Evolutionary conservation across 2,797 vertebrate species (phyloP).

Genomic region (Alosa sapidissima): DNA sequence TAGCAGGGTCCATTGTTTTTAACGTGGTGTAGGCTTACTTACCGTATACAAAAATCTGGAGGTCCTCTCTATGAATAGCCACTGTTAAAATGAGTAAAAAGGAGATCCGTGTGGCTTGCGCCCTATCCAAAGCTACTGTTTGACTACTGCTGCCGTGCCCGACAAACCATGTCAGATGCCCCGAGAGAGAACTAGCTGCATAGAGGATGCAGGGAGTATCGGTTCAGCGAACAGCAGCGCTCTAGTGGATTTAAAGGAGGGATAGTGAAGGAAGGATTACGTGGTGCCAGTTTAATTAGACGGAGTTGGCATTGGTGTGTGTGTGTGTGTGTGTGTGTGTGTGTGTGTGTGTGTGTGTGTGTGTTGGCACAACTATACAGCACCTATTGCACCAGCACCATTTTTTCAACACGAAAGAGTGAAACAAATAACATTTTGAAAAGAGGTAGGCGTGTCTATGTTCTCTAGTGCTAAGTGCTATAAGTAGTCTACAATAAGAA

Average conservation of each 20-base stretch:
- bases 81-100: conserved; percentile 26
- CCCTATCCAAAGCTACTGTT: conserved; percentile 53
- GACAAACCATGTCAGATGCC: conserved; percentile 65
- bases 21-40: conserved; percentile 26
- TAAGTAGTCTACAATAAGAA: too few species aligned
- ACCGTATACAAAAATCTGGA: conserved; percentile 45
- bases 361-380: not conserved
- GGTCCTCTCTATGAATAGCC: conserved; percentile 31
- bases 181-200: conserved; percentile 50
- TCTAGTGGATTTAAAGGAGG: conserved; percentile 71
- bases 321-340: not conserved
- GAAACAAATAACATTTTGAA: too few species aligned
- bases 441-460: too few species aligned
- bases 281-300: conserved; percentile 75
- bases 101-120: conserved; percentile 34
- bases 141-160: conserved; percentile 61
- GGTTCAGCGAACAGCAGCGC: conserved; percentile 49
- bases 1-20: not conserved
- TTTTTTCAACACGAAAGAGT: too few species aligned
- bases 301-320: conserved; percentile 28
- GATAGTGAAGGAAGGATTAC: conserved; percentile 71
- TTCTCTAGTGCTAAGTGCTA: too few species aligned
- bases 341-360: not conserved
- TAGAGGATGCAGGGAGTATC: conserved; percentile 48
- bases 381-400: too few species aligned